Evolutionary conservation across 2,797 vertebrate genomes (phyloP), one percentile per base, ranked within the genome.

Genomic region (Poliocrania exsul): DNA sequence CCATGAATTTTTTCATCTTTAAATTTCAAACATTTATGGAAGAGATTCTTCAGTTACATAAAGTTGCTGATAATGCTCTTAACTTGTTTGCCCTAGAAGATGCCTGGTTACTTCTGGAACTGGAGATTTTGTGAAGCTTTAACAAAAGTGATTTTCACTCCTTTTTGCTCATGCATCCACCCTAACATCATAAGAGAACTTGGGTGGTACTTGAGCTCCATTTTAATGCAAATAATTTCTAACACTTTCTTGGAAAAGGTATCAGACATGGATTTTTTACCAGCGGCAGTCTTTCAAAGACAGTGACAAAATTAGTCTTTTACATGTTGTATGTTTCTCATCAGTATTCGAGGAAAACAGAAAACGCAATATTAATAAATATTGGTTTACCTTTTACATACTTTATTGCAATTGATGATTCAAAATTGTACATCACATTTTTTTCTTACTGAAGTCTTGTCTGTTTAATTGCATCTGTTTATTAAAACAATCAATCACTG

Each of bases 1-100:
- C 20, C 7, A 29, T 81, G 60, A 93, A 74, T 83, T 96, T 90
- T 90, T 93, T 92, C 79, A 54, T 95, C 84, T 91, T 87, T 90
- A 91, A 53, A 57, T 94, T 95, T 88, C 66, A 94, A 72, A 77
- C 64, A 42, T 86, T 88, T 95, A 61, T 81, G 87, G 73, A 93
- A 53, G 24, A 64, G 66, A 64, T 57, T 93, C 21, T 87, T 83
- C 46, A 81, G 57, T 88, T 71, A 42, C 28, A 21, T 40, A 6
- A 66, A n/a, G 81, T 91, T 78, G 58, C 31, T 65, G 15, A 61
- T 91, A 87, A 82, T 64, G 46, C 57, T 79, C 35, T 93, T 88
- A 54, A 75, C 7, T 91, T 92, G 33, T 57, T 94, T 95, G 60
- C 26, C 0, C 18, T 86, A 17, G 31, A 79, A 77, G 72, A 69